phyloP scores from a whole-genome alignment of 1,140 invertebrate genomes.

The Homalodisca vitripennis region DNA sequence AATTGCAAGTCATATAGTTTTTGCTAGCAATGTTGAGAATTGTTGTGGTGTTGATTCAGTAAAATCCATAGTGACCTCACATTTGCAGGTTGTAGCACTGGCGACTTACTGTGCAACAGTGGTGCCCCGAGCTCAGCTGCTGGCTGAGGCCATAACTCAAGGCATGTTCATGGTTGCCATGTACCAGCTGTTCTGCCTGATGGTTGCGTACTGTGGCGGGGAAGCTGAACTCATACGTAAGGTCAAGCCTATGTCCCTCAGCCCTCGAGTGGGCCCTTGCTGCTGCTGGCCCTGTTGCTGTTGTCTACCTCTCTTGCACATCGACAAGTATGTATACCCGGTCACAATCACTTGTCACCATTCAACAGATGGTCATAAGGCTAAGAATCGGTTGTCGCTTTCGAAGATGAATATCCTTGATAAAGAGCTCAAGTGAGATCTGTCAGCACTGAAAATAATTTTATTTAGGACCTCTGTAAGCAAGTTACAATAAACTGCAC shows the following conservation, averaged over 20 bases:
- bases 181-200: conserved; percentile 60
- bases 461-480: no score
- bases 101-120: conserved; percentile 55
- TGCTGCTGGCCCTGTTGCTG: conserved; percentile 63
- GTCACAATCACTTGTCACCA: no score
- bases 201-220: conserved; percentile 60
- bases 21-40: no score
- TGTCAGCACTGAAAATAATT: no score
- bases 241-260: conserved; percentile 51
- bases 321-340: conserved; percentile 56
- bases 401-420: no score
- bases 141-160: conserved; percentile 61
- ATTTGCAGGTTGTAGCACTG: conserved; percentile 56
- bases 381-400: no score
- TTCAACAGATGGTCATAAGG: no score
- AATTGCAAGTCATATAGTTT: no score
- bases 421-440: no score
- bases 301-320: conserved; percentile 52
- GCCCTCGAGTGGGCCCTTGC: conserved; percentile 56
- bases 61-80: no score
- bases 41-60: background rate
- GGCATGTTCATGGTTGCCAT: conserved; percentile 59
- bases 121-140: conserved; percentile 57
- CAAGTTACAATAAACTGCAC: no score
- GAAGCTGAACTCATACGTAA: conserved; percentile 55